Evolutionary conservation across 2,888 invertebrate species (phyloP).

Genomic region (Cetonia aurata): DNA sequence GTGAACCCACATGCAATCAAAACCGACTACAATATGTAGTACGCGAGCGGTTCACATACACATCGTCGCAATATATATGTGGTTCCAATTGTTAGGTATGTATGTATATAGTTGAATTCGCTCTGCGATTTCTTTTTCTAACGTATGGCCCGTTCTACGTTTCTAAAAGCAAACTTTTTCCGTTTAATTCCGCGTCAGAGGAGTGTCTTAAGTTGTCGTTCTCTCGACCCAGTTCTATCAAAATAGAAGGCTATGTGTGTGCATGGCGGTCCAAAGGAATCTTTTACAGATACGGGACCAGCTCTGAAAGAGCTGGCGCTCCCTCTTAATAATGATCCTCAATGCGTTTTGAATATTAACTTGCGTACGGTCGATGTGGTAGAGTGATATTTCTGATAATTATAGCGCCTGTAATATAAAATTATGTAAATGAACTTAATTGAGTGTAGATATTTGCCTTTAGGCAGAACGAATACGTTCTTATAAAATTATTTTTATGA

Average conservation of each 20-base stretch:
- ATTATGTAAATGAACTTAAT: neutral
- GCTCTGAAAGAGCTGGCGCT: neutral
- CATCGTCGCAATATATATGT: neutral
- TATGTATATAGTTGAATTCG: neutral
- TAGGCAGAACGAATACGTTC: too few species aligned
- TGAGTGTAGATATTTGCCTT: too few species aligned
- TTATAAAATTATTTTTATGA: too few species aligned
- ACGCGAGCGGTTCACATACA: neutral
- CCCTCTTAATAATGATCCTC: constrained; percentile 20
- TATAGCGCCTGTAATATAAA: neutral
- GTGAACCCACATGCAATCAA: constrained; percentile 37
- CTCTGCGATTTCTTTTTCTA: constrained; percentile 17
- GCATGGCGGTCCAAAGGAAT: neutral
- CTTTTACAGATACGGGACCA: constrained; percentile 6
- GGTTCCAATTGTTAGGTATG: neutral
- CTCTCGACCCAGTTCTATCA: constrained; percentile 33
- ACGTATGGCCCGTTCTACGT: constrained; percentile 19
- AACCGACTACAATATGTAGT: constrained; percentile 4
- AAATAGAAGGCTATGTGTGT: neutral
- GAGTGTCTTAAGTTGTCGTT: constrained; percentile 29
- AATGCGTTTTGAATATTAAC: constrained; percentile 3
- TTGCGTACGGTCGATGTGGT: too few species aligned
- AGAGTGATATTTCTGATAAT: too few species aligned
- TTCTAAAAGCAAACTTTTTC: neutral
- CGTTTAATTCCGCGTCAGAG: constrained; percentile 19